Evolutionary conservation across 2,888 invertebrate genomes (phyloP), one percentile per base, ranked within the genome.

Genomic region (Catocala fraxini): DNA sequence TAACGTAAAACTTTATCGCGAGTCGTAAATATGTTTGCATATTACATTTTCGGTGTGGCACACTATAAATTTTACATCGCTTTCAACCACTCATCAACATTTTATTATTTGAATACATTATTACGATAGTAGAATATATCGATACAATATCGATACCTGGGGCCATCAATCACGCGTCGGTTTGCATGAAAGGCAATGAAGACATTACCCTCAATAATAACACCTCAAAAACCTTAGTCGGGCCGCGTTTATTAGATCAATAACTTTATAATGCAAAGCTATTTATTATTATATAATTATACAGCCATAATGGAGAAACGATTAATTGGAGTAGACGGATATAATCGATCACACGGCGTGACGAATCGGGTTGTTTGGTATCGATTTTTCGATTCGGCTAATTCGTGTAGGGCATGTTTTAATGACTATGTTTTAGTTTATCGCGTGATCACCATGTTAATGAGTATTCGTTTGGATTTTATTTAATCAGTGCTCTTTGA

Each of bases 191-290:
- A 79, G 79, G 65, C 80, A 78, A 90, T 92, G 88, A 91, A 91
- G 91, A 89, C 87, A 88, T 91, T 87, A 85, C 81, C 78, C 80
- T 73, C 79, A 76, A 81, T 89, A 88, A 89, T 86, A 87, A 88
- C 88, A 84, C 83, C 77, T 83, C 71, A 71, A 86, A 25, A 74
- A 85, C 74, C 71, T 82, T 70, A 83, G 79, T 80, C 78, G 82
- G 60, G 75, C 85, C 84, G 85, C 84, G 80, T 90, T 91, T 92
- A 91, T 92, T 91, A 88, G 89, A 88, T 89, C 89, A 89, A 90
- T 89, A 90, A 86, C 86, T 85, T 84, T 83, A 87, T 90, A 89
- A 89, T 90, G 89, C 88, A 87, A 89, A 90, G 85, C 87, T 86
- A 81, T 89, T 90, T 88, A 89, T 87, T 89, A 89, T 86, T 82